These are phyloP conservation scores for Acanthacorydalis orientalis DNA, from an alignment of 2,888 invertebrate species.

Conservation along the genomic window DNA sequence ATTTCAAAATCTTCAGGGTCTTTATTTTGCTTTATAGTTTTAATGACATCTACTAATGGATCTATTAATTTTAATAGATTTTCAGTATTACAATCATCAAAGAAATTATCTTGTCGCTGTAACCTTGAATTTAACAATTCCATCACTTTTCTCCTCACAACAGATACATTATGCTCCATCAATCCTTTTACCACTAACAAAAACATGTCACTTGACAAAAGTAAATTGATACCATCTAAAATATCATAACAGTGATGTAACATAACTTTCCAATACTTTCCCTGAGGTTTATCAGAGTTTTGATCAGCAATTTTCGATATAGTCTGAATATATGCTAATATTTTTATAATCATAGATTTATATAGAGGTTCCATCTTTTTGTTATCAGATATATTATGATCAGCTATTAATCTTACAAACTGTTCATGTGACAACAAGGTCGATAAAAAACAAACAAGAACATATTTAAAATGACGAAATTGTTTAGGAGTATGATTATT, in stretches of 20 bases:
- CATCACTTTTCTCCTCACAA: conserved; percentile 64
- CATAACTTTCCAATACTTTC: conserved; percentile 71
- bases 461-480: conserved; percentile 70
- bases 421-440: conserved; percentile 47
- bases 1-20: conserved; percentile 22
- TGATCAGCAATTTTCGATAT: conserved; percentile 46
- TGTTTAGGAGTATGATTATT: conserved; percentile 52
- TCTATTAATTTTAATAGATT: conserved; percentile 41
- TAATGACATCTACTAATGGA: conserved; percentile 40
- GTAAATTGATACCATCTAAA: conserved; percentile 60
- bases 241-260: conserved; percentile 63
- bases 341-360: conserved; percentile 49
- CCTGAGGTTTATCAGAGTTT: conserved; percentile 34
- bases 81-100: conserved; percentile 25
- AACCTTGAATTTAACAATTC: conserved; percentile 74
- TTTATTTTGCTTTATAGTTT: conserved; percentile 29
- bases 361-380: conserved; percentile 41
- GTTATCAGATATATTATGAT: conserved; percentile 29
- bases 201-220: conserved; percentile 67
- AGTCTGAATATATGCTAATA: conserved; percentile 47
- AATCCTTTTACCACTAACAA: conserved; percentile 60
- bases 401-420: conserved; percentile 48
- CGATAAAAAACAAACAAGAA: conserved; percentile 55
- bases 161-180: conserved; percentile 47
- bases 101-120: conserved; percentile 45